Base-by-base conservation (phyloP, 2,113 vertebrate genomes). In the Microcebus murinus region DNA sequence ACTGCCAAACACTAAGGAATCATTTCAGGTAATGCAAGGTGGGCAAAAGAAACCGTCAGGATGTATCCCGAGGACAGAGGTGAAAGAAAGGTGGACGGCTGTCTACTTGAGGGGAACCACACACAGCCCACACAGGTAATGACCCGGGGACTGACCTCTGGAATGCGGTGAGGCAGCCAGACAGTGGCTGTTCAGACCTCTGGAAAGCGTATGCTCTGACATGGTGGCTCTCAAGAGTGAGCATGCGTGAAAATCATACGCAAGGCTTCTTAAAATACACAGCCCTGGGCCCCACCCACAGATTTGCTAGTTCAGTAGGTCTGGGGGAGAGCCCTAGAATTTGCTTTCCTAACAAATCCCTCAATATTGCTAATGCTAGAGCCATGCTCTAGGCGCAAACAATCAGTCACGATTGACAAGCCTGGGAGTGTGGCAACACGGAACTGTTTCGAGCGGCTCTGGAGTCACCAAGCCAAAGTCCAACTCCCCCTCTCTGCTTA, bases 311-410 rank as follows among this genome's bases (percentile, higher is more conserved):
- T 6, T 82, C 13, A 18, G 17, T 5, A 42, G 31, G 6, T 76
- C 39, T 39, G 6, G 45, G 23, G 12, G 6, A 21, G 21, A 86
- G 55, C n/a, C 87, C n/a, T 34, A 79, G 76, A 76, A 77, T 59
- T 23, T 63, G 50, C 65, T 82, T 89, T 82, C 31, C 68, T 73
- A 79, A 82, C 76, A 90, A 94, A 71, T 77, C 36, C 79, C 67
- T 73, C 7, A 61, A 39, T 52, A 55, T 29, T 15, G 15, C 6
- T 25, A 27, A 74, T 25, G 59, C 13, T 10, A 57, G 65, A 81
- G 52, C 10, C 81, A 67, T 23, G 13, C 17, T 39, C 1, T 39
- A 5, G 3, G 74, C 34, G 21, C 52, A 55, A 3, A 6, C 3
- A 6, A 25, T 52, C 1, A 14, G n/a, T n/a, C 39, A 42, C 6